Base-by-base conservation (phyloP, 2,888 invertebrate genomes). In the Cryptocheilus praepositus region DNA sequence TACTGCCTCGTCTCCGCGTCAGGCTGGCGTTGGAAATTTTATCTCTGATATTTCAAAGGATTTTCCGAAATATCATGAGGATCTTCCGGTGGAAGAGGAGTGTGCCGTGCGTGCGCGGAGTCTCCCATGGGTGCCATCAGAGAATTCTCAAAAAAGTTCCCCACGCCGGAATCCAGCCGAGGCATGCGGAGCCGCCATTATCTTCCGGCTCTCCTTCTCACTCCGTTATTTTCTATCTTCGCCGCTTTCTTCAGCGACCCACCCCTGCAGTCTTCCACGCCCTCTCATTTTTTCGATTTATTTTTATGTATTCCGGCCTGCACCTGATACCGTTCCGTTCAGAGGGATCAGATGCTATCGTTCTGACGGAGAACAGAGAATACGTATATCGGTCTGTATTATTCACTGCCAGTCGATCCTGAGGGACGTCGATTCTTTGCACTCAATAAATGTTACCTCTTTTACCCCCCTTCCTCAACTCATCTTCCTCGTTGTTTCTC, bases 361-460 rank as follows among this genome's bases (percentile, higher is more conserved):
- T 69, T 52, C 59, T 49, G 72, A 71, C 71, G 46, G 66, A 58
- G 67, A 61, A 68, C 18, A 56, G 66, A 56, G 64, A 66, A 71
- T 66, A 16, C 15, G 45, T 44, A 36, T 57, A 19, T 36, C 43
- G 44, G 25, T 57, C 64, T 70, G 60, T 71, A 78, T 78, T 76
- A 78, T 82, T 82, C 76, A 80, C 66, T 65, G 70, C 64, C 61
- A 61, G 74, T 76, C 72, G 72, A 76, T 69, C 78, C 64, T 61
- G 22, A 19, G 67, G 71, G 78, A 67, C 68, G 56, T 63, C 61
- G 65, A 71, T 71, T 65, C 65, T 25, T 59, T 61, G 61, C 58
- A 70, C 67, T 73, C 77, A 79, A 74, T 74, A 75, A 81, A 75
- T 68, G 74, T 70, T 74, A 16, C 64, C 63, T 51, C 66, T 19